These are phyloP conservation scores for Megalops atlanticus DNA, from an alignment of 2,113 vertebrate species.

Conservation along the genomic window DNA sequence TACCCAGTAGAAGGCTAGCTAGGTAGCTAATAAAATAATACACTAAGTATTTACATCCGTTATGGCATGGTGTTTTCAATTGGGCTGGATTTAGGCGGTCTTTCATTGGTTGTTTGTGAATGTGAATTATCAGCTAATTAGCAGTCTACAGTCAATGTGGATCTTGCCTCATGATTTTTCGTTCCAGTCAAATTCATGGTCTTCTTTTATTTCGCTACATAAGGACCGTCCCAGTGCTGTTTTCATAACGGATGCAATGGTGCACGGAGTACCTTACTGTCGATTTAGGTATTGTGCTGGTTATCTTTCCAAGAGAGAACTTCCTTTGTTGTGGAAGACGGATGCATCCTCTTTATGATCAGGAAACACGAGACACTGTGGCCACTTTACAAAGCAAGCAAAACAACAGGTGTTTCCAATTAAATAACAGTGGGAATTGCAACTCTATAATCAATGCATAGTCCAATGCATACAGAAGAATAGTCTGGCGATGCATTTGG, in stretches of 20 bases:
- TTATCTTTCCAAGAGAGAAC: slow-evolving; percentile 12
- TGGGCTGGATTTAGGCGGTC: too few relatives aligned
- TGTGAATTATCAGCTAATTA: too few relatives aligned
- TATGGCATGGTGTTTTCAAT: neutral
- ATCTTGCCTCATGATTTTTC: neutral
- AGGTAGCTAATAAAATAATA: too few relatives aligned
- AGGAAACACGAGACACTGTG: neutral
- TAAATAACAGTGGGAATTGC: neutral
- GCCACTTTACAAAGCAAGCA: neutral
- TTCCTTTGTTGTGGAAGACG: slow-evolving; percentile 11
- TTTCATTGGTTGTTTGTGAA: too few relatives aligned
- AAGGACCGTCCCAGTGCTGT: neutral
- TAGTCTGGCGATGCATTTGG: too few relatives aligned
- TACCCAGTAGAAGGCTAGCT: neutral
- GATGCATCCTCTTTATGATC: slow-evolving; percentile 2
- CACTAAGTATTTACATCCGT: too few relatives aligned
- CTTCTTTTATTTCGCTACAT: neutral
- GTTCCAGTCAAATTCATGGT: neutral
- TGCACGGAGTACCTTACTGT: neutral
- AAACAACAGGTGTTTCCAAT: neutral
- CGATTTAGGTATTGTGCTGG: neutral
- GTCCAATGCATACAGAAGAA: too few relatives aligned
- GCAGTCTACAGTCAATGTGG: neutral
- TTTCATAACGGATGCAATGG: slow-evolving; percentile 1
- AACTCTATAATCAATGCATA: neutral